Conservation (phyloP, 2,797 vertebrate genomes). For the Aeoliscus strigatus region DNA sequence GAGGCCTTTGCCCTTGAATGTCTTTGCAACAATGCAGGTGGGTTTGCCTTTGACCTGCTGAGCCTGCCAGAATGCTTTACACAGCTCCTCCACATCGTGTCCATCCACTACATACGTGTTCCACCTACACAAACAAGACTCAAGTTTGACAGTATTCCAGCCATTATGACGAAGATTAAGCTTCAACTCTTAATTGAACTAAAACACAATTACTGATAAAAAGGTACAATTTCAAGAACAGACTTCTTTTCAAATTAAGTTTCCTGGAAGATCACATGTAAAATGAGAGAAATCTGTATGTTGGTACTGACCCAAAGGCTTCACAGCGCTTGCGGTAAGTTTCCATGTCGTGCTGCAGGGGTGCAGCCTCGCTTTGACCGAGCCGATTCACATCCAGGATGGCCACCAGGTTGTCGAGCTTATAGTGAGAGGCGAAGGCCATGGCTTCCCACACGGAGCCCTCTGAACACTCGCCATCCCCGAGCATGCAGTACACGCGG, state of each 20-base stretch:
- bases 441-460: constrained; percentile 89
- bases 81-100: constrained; percentile 82
- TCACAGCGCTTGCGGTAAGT: constrained; percentile 81
- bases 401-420: constrained; percentile 83
- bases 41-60: constrained; percentile 80
- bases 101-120: constrained; percentile 86
- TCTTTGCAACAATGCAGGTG: constrained; percentile 87
- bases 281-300: no score
- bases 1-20: constrained; percentile 83
- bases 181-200: no score
- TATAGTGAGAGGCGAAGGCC: constrained; percentile 83
- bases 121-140: constrained; percentile 70
- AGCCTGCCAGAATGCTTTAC: constrained; percentile 80
- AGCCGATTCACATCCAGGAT: constrained; percentile 84
- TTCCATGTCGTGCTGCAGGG: constrained; percentile 76
- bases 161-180: constrained; percentile 15
- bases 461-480: constrained; percentile 83
- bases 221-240: no score
- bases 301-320: constrained; percentile 79
- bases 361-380: constrained; percentile 79
- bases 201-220: no score
- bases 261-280: no score
- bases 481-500: constrained; percentile 85
- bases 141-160: neutral
- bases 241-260: no score